These are phyloP conservation scores for Diarsia dahlii DNA, from an alignment of 2,888 invertebrate genomes.

Conservation along the genomic window DNA sequence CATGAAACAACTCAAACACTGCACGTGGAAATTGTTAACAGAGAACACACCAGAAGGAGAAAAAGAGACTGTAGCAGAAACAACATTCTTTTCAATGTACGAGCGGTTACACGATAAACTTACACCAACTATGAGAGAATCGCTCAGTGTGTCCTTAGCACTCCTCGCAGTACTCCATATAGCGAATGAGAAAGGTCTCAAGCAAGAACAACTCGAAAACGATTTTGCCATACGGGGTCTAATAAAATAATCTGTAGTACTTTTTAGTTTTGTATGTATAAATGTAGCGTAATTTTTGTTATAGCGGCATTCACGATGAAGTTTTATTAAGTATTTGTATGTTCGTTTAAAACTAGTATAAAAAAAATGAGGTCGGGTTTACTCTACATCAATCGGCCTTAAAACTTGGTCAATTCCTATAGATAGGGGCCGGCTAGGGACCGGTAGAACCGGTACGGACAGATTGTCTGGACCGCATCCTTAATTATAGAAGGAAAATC, in stretches of 20 bases:
- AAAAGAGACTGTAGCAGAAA: slow-evolving; percentile 82
- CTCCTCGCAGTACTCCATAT: slow-evolving; percentile 96
- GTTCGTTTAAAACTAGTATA: neutral
- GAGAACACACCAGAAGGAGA: slow-evolving; percentile 77
- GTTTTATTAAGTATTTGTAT: neutral
- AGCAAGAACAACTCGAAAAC: slow-evolving; percentile 87
- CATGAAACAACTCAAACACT: slow-evolving; percentile 95
- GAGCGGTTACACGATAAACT: slow-evolving; percentile 90
- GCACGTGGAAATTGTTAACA: slow-evolving; percentile 93
- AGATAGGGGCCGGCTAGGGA: neutral
- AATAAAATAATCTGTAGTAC: slow-evolving; percentile 69
- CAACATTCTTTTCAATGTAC: slow-evolving; percentile 91
- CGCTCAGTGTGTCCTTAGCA: slow-evolving; percentile 94
- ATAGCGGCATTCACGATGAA: slow-evolving; percentile 8
- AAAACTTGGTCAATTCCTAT: neutral
- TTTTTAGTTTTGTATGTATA: slow-evolving; percentile 33
- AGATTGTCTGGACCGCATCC: neutral
- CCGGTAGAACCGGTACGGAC: neutral
- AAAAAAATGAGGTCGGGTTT: neutral
- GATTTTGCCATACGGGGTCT: slow-evolving; percentile 89
- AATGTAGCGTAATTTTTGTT: slow-evolving; percentile 25
- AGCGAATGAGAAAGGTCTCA: slow-evolving; percentile 94
- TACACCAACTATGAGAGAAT: slow-evolving; percentile 92
- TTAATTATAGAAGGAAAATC: neutral
- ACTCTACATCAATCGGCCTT: no score